Evolutionary conservation across 2,888 invertebrate species (phyloP), one percentile per base, ranked within the genome.

Genomic region (Mythimna albipuncta): DNA sequence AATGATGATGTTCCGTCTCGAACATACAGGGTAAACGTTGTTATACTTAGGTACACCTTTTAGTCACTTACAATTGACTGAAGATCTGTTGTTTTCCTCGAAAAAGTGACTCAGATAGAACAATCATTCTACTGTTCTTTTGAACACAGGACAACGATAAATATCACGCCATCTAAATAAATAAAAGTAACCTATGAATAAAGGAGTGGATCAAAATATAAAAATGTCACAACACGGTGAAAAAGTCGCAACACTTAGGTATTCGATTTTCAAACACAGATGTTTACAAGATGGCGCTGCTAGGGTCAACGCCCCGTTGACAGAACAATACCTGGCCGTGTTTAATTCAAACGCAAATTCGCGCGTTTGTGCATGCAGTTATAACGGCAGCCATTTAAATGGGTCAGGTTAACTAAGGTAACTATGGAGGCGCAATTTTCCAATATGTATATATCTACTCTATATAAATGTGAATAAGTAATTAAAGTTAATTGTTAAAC

Each of bases 261-360:
- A 64, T 85, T 80, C 72, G 57, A 75, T 71, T 72, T 83, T 77
- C 63, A 61, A 86, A 84, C 75, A 85, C 81, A 86, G 73, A 82
- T 84, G 87, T 80, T 84, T 71, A 65, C 76, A 85, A 86, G 79
- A 84, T 82, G 83, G 87, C 77, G 64, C 26, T 71, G 66, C 70
- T 57, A 67, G 64, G 85, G 80, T 87, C 88, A 81, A 81, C 77
- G 85, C 47, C 50, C 83, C 59, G 71, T 84, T 87, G 85, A 88
- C 86, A 86, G 77, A 84, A 87, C 88, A 89, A 87, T 88, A 89
- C 84, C 77, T 82, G 78, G 66, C 81, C 79, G 77, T 77, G 77
- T 82, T 72, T 75, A 75, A 82, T 88, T 86, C 75, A 81, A 85
- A 87, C 77, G 85, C 83, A 87, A 88, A 88, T 88, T 75, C 57